These are phyloP conservation scores for Cheilosia soror DNA, from an alignment of 2,888 invertebrate genomes.

Conservation along the genomic window DNA sequence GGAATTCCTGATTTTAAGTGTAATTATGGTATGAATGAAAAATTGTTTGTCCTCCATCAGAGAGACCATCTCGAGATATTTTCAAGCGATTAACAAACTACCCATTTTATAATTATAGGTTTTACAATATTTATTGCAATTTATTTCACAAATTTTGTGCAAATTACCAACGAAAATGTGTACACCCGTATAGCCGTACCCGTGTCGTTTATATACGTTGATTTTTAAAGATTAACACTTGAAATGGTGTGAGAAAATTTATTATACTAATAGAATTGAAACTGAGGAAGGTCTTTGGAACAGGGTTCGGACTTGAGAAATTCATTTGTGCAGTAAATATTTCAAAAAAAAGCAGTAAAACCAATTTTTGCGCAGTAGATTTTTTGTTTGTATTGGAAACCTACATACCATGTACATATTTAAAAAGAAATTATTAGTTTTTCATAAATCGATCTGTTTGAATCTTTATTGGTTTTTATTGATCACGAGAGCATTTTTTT, in stretches of 20 bases:
- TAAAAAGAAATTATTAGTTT: no score
- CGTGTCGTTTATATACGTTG: not conserved
- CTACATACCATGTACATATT: no score
- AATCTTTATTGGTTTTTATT: no score
- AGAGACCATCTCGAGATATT: constrained; percentile 18
- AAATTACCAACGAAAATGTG: not conserved
- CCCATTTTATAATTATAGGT: constrained; percentile 17
- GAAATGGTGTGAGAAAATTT: constrained; percentile 14
- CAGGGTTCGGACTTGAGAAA: no score
- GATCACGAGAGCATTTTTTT: no score
- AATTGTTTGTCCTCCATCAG: constrained; percentile 32
- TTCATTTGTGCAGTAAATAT: no score
- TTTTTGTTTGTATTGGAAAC: no score
- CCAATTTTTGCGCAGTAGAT: no score
- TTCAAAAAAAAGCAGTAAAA: no score
- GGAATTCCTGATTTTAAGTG: constrained; percentile 15
- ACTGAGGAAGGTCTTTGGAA: not conserved
- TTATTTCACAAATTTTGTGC: not conserved
- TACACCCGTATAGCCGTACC: no score
- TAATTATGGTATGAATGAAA: constrained; percentile 34
- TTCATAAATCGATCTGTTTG: no score
- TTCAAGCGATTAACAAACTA: constrained; percentile 15
- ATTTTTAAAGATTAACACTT: not conserved
- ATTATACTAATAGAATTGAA: not conserved
- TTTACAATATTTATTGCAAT: constrained; percentile 12